Conservation (phyloP, 2,797 vertebrate genomes). For the Emys orbicularis region DNA sequence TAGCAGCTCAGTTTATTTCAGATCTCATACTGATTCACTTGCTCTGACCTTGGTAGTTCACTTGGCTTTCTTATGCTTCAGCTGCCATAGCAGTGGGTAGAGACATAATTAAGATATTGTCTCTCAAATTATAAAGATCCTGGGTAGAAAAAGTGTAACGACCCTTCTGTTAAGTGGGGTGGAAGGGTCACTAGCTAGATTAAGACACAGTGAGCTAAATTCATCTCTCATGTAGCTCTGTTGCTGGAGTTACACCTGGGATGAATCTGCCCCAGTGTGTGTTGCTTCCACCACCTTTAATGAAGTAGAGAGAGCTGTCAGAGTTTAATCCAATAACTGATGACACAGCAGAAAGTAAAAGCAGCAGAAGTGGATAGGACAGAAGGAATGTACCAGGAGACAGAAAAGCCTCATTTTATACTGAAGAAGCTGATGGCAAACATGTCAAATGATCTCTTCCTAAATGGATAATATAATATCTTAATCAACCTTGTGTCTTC, state of each 20-base stretch:
- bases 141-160: not conserved
- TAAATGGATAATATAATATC: not conserved
- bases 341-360: conserved; percentile 4
- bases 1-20: not conserved
- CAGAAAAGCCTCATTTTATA: not conserved
- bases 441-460: not conserved
- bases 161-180: not conserved
- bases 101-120: conserved; percentile 1
- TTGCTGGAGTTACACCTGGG: not conserved
- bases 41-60: not conserved
- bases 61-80: not conserved
- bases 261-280: not conserved
- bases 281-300: conserved; percentile 26
- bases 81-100: not conserved
- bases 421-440: not conserved
- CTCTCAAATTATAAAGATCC: conserved; percentile 18
- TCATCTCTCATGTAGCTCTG: not conserved
- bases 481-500: not conserved
- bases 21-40: not conserved
- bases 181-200: not conserved
- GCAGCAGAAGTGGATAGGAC: not conserved
- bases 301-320: not conserved
- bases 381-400: not conserved
- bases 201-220: conserved; percentile 26
- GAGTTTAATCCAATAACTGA: conserved; percentile 53